These are phyloP conservation scores for Poecilia gillii DNA, from an alignment of 2,797 vertebrate genomes.

Conservation along the genomic window DNA sequence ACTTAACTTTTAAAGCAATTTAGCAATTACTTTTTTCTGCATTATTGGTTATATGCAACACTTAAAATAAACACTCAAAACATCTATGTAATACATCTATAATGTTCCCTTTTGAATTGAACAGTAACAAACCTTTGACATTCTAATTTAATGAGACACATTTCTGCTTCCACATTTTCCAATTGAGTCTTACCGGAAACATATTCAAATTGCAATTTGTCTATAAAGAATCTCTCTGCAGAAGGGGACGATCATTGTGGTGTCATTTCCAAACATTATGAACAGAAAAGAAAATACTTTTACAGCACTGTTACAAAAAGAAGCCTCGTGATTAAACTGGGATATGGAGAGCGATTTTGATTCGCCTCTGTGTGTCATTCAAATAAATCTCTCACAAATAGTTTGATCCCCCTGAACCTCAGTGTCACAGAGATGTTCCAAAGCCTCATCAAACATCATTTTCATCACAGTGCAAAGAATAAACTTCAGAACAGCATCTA, in stretches of 20 bases:
- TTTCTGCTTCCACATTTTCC: background rate
- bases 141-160: background rate
- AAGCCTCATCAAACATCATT: constrained; percentile 13
- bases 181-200: background rate
- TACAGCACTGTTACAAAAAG: constrained; percentile 11
- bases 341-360: constrained; percentile 15
- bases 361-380: constrained; percentile 14
- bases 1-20: too few species aligned
- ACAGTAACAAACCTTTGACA: background rate
- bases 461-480: background rate
- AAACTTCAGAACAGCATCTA: background rate
- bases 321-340: constrained; percentile 25
- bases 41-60: background rate
- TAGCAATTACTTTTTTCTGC: background rate
- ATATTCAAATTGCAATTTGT: background rate
- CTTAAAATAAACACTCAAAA: background rate
- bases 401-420: background rate
- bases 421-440: constrained; percentile 6
- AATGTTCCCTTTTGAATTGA: background rate
- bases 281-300: background rate
- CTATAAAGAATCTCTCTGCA: background rate
- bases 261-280: background rate
- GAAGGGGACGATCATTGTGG: background rate
- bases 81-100: background rate
- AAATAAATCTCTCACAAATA: constrained; percentile 13